Evolutionary conservation across 2,797 vertebrate species (phyloP).

Genomic region (Mallotus villosus): DNA sequence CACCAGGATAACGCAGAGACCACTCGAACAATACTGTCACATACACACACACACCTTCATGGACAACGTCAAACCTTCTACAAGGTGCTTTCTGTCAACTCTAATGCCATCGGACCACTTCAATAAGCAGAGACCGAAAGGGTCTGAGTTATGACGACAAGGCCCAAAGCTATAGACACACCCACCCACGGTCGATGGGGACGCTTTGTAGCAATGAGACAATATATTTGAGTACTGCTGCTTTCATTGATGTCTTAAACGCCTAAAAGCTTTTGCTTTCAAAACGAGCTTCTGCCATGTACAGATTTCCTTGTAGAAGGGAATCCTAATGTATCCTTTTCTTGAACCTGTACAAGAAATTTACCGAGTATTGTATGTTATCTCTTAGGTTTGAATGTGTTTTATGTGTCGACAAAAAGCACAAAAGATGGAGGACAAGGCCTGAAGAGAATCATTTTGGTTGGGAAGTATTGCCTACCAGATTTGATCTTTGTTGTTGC

Average conservation of each 20-base stretch:
- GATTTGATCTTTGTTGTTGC: slow-evolving; percentile 33
- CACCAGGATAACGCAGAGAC: slow-evolving; percentile 16
- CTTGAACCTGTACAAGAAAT: slow-evolving; percentile 47
- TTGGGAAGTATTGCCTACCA: slow-evolving; percentile 27
- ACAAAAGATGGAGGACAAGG: slow-evolving; percentile 17
- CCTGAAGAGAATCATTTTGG: slow-evolving; percentile 36
- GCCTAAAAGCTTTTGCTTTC: slow-evolving; percentile 67
- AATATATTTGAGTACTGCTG: slow-evolving; percentile 57
- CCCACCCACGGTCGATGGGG: slow-evolving; percentile 30
- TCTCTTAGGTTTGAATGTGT: slow-evolving; percentile 29
- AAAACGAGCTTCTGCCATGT: slow-evolving; percentile 53
- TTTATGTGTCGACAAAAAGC: slow-evolving; percentile 16
- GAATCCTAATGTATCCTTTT: slow-evolving; percentile 56
- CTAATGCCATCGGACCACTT: background rate
- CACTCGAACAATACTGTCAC: background rate
- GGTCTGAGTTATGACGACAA: background rate
- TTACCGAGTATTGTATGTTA: slow-evolving; percentile 29
- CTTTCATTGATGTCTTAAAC: slow-evolving; percentile 70
- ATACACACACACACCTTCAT: background rate
- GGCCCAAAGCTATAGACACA: background rate
- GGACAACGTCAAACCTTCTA: background rate
- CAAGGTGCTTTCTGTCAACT: background rate
- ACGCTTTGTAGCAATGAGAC: slow-evolving; percentile 62
- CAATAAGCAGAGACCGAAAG: background rate
- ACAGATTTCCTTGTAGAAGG: slow-evolving; percentile 47